These are phyloP conservation scores for Miniopterus natalensis DNA, from an alignment of 2,113 vertebrate genomes.

Conservation along the genomic window DNA sequence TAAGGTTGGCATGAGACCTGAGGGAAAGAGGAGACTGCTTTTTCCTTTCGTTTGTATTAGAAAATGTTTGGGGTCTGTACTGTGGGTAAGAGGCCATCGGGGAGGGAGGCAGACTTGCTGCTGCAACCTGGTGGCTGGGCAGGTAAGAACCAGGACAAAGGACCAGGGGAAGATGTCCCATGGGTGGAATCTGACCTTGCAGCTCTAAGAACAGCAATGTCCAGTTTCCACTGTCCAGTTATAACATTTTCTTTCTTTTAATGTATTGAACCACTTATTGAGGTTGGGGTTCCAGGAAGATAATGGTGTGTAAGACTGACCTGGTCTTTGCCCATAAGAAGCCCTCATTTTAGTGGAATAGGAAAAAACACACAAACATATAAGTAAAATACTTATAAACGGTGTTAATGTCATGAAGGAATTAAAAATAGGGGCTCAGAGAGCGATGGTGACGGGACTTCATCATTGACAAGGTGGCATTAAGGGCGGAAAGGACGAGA, in stretches of 20 bases:
- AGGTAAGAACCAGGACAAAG: neutral
- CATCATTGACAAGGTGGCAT: neutral
- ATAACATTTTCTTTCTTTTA: neutral
- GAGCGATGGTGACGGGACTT: neutral
- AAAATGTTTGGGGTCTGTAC: neutral
- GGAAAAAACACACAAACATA: neutral
- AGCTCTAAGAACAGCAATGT: neutral
- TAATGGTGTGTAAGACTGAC: neutral
- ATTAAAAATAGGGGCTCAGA: neutral
- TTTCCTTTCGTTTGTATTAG: neutral
- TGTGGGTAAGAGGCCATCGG: neutral
- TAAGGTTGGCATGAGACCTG: neutral
- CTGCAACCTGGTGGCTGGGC: neutral
- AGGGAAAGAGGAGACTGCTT: neutral
- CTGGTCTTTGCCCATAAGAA: neutral
- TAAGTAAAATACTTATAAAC: neutral
- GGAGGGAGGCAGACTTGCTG: neutral
- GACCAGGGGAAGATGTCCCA: neutral
- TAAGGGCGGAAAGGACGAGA: neutral
- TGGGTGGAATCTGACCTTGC: neutral
- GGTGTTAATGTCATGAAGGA: neutral
- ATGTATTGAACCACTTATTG: neutral
- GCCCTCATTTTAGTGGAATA: neutral
- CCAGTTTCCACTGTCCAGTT: neutral
- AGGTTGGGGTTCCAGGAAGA: neutral